phyloP scores from a whole-genome alignment of 2,113 vertebrate genomes.

The Numenius arquata region DNA sequence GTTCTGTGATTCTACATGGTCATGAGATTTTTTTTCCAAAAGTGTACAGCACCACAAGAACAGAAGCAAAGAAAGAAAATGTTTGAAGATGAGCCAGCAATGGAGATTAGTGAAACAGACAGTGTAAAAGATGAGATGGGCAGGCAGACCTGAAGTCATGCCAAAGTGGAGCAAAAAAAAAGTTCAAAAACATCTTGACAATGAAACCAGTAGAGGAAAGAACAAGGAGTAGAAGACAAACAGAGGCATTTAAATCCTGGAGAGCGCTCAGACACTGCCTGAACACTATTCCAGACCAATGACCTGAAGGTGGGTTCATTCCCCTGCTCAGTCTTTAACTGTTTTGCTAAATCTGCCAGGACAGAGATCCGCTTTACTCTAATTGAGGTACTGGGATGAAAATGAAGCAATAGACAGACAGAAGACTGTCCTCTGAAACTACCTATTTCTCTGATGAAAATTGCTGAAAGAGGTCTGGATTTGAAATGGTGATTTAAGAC shows the following conservation, averaged over 20 bases:
- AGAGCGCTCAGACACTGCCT: background rate
- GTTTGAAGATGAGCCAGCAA: slow-evolving; percentile 4
- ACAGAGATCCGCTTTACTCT: background rate
- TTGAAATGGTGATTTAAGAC: background rate
- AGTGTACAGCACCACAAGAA: background rate
- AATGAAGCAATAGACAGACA: background rate
- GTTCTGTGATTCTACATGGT: background rate
- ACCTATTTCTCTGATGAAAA: background rate
- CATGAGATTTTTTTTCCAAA: background rate
- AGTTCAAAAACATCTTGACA: background rate
- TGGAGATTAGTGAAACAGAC: slow-evolving; percentile 25
- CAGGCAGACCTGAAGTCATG: background rate
- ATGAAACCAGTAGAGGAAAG: background rate
- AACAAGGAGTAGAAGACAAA: slow-evolving; percentile 3
- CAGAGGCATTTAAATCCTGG: slow-evolving; percentile 10
- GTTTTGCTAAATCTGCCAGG: background rate
- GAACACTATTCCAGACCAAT: slow-evolving; percentile 45
- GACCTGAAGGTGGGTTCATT: slow-evolving; percentile 52
- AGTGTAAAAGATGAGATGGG: background rate
- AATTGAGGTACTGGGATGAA: background rate
- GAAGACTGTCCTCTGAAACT: background rate
- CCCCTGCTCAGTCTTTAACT: background rate
- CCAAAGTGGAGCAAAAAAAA: background rate
- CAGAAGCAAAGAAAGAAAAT: background rate
- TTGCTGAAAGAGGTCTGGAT: background rate